phyloP scores from a whole-genome alignment of 2,888 invertebrate species.

The Coleophora flavipennella region DNA sequence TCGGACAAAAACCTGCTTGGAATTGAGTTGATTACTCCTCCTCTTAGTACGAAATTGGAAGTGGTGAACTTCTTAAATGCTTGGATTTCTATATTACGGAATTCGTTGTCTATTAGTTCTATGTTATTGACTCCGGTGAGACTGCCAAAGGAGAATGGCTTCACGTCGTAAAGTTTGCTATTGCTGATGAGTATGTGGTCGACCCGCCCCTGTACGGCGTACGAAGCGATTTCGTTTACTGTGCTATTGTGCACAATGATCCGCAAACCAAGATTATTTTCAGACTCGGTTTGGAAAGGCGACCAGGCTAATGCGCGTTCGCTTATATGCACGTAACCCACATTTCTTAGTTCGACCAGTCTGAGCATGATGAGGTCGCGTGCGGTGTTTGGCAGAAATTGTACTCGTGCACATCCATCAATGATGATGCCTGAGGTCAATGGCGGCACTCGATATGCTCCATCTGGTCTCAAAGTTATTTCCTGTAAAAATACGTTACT shows the following conservation, averaged over 20 bases:
- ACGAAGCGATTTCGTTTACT: slow-evolving; percentile 68
- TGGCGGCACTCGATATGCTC: slow-evolving; percentile 64
- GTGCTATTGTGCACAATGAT: slow-evolving; percentile 64
- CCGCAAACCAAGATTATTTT: slow-evolving; percentile 75
- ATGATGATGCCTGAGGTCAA: slow-evolving; percentile 75
- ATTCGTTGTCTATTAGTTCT: slow-evolving; percentile 73
- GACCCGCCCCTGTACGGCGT: slow-evolving; percentile 80
- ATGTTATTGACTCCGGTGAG: slow-evolving; percentile 76
- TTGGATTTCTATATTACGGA: slow-evolving; percentile 77
- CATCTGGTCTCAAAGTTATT: slow-evolving; percentile 71
- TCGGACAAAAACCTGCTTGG: slow-evolving; percentile 84
- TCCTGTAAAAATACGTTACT: slow-evolving; percentile 48
- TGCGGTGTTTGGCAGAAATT: slow-evolving; percentile 73
- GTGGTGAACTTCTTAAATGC: slow-evolving; percentile 86
- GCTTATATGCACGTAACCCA: slow-evolving; percentile 74
- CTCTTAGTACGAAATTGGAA: slow-evolving; percentile 75
- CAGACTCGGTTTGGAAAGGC: slow-evolving; percentile 72
- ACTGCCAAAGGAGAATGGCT: slow-evolving; percentile 83
- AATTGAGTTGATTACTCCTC: slow-evolving; percentile 72
- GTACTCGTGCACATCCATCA: slow-evolving; percentile 76
- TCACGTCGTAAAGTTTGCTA: slow-evolving; percentile 74
- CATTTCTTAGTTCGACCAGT: slow-evolving; percentile 74
- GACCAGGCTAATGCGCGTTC: slow-evolving; percentile 76
- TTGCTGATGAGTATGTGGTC: slow-evolving; percentile 77
- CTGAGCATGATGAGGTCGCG: slow-evolving; percentile 74